These are phyloP conservation scores for Silvanus unidentatus DNA, from an alignment of 2,888 invertebrate genomes.

Conservation along the genomic window DNA sequence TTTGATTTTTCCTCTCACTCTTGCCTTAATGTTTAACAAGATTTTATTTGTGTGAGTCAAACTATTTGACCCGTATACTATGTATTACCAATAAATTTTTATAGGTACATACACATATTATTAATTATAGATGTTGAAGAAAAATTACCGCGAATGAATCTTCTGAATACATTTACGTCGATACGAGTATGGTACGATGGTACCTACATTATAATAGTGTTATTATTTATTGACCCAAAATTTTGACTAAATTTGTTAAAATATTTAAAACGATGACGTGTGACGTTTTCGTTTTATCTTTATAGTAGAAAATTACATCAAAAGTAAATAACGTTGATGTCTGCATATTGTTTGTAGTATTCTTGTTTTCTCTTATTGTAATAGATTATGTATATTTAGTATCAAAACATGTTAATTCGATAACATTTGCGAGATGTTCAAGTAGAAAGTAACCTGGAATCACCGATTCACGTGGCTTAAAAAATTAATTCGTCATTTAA, in stretches of 20 bases:
- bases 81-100: too few relatives aligned
- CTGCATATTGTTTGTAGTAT: too few relatives aligned
- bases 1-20: not conserved
- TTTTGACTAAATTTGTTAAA: too few relatives aligned
- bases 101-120: too few relatives aligned
- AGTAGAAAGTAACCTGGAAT: slow-evolving; percentile 17
- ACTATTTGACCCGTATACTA: slow-evolving; percentile 1
- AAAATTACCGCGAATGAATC: slow-evolving; percentile 1
- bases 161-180: too few relatives aligned
- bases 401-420: slow-evolving; percentile 5
- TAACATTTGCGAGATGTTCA: slow-evolving; percentile 18
- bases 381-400: not conserved
- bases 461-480: slow-evolving; percentile 12
- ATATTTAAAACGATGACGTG: too few relatives aligned
- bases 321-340: too few relatives aligned
- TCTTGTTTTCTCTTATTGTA: not conserved
- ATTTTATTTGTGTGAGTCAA: slow-evolving; percentile 1
- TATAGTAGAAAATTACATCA: too few relatives aligned
- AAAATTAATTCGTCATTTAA: slow-evolving; percentile 12
- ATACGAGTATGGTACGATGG: too few relatives aligned
- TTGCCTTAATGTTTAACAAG: not conserved
- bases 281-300: too few relatives aligned
- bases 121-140: slow-evolving; percentile 1
- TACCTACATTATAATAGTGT: too few relatives aligned
- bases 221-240: too few relatives aligned